These are phyloP conservation scores for Plecotus auritus DNA, from an alignment of 2,113 vertebrate species.

Conservation along the genomic window DNA sequence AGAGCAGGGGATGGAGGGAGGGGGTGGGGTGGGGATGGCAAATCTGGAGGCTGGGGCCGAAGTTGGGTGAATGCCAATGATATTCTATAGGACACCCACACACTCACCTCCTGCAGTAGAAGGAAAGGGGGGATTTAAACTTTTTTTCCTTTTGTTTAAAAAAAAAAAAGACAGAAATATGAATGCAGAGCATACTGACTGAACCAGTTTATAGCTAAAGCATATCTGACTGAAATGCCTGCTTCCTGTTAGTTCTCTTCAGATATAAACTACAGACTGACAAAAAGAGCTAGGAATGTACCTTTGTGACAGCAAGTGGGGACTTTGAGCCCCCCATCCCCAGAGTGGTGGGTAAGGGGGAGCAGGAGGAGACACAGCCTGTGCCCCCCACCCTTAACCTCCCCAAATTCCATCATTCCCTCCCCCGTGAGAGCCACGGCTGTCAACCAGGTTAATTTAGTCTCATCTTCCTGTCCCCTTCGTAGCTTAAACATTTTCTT, in stretches of 20 bases:
- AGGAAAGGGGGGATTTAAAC: constrained; percentile 74
- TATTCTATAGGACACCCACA: constrained; percentile 56
- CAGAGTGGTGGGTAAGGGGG: not conserved
- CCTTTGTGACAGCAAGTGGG: not conserved
- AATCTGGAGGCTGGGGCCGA: constrained; percentile 42
- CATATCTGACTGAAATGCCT: constrained; percentile 61
- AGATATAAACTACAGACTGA: constrained; percentile 22
- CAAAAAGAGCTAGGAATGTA: not conserved
- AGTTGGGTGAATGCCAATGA: constrained; percentile 56
- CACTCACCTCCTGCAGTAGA: constrained; percentile 83
- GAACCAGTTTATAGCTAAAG: constrained; percentile 62
- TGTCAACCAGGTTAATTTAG: not conserved
- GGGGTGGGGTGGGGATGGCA: constrained; percentile 64
- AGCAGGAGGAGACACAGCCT: not conserved
- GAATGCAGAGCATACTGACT: constrained; percentile 71
- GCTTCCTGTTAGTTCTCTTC: constrained; percentile 50
- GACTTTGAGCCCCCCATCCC: not conserved
- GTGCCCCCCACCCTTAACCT: rapidly evolving
- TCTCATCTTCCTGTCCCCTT: not conserved
- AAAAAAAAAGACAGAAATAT: constrained; percentile 79
- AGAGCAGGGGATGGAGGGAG: constrained; percentile 69
- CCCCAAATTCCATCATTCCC: not conserved
- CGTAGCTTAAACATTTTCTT: not conserved
- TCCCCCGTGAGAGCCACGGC: not conserved
- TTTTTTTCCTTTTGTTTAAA: constrained; percentile 71